Evolutionary conservation across 1,140 invertebrate species (phyloP), one percentile per base, ranked within the genome.

Genomic region (Drosophila saltans): DNA sequence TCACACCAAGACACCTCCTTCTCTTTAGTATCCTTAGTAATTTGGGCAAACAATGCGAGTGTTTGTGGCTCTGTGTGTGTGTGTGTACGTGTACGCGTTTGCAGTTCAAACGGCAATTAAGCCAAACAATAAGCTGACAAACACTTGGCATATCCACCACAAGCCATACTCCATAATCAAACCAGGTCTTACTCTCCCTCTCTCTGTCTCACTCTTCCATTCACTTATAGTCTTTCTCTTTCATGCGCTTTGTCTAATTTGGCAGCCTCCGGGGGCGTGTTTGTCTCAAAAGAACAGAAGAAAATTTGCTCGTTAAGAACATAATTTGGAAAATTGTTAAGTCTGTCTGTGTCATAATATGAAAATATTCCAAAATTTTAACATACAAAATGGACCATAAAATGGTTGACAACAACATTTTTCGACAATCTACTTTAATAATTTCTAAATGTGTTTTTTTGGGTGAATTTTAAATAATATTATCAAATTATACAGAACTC

Each of bases 21-120:
- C 21, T 52, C 45, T 52, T 59, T 28, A 26, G 60, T 11, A 45
- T 62, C 43, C 63, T 64, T 41, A 78, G 70, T 79, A 80, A 82
- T 89, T 86, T 86, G 80, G 70, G 52, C 77, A 83, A 88, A 88
- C 84, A 74, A 67, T 79, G 69, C 58, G 48, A 78, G 39, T 61
- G 66, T 66, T 16, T 16, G 16, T 16, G 16, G 16, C 16, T 16
- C 16, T 16, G 52, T 55, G 72, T 75, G 63, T 67, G 57, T 26
- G 2, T 64, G 26, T 45, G 28, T 30, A 4, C 39, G 58, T 66
- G 59, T 71, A 76, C 76, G 69, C 72, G 80, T 62, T 77, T 62
- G 59, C 84, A 69, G 80, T 72, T 77, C 82, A 86, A 81, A 78
- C 80, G 84, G 80, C 83, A 89, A 88, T 86, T 86, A 86, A 83